Percentiles rank a stretch among this genome's conserved stretches.
These are phyloP conservation scores for Drosophila pectinifera DNA, from an alignment of 1,140 invertebrate genomes.

Conservation along the genomic window DNA sequence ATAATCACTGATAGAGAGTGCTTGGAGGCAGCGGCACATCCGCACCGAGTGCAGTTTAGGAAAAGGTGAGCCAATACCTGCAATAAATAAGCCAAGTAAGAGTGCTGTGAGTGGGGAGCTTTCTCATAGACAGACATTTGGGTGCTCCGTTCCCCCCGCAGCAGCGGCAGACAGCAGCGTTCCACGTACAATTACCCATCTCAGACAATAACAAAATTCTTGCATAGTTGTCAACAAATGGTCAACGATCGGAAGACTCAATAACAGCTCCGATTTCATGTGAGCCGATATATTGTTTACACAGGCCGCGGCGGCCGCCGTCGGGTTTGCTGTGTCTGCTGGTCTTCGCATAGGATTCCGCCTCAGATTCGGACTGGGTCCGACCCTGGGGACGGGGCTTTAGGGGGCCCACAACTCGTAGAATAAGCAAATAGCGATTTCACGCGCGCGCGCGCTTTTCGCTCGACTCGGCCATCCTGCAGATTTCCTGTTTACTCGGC, in stretches of 20 bases:
- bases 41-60: constrained; percentile 12
- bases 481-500: constrained; percentile 73
- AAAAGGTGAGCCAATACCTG: constrained; percentile 17
- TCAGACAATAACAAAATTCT: constrained; percentile 82
- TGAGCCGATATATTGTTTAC: constrained; percentile 73
- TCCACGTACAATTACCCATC: constrained; percentile 62
- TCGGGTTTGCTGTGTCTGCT: constrained; percentile 52
- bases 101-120: neutral
- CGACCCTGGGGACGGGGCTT: neutral
- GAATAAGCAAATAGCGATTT: constrained; percentile 62
- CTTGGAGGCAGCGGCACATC: constrained; percentile 2
- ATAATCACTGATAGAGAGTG: neutral
- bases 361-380: neutral
- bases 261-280: constrained; percentile 77
- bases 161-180: constrained; percentile 19
- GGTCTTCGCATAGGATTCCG: constrained; percentile 14
- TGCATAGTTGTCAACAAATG: constrained; percentile 77
- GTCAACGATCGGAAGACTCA: constrained; percentile 71
- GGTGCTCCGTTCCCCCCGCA: constrained; percentile 13
- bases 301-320: constrained; percentile 13
- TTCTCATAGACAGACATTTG: constrained; percentile 23
- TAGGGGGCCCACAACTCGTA: constrained; percentile 2
- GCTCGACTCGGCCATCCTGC: constrained; percentile 43
- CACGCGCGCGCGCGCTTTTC: constrained; percentile 63
- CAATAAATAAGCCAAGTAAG: neutral